Base-by-base conservation (phyloP, 1,140 invertebrate species). In the Pinna nobilis region DNA sequence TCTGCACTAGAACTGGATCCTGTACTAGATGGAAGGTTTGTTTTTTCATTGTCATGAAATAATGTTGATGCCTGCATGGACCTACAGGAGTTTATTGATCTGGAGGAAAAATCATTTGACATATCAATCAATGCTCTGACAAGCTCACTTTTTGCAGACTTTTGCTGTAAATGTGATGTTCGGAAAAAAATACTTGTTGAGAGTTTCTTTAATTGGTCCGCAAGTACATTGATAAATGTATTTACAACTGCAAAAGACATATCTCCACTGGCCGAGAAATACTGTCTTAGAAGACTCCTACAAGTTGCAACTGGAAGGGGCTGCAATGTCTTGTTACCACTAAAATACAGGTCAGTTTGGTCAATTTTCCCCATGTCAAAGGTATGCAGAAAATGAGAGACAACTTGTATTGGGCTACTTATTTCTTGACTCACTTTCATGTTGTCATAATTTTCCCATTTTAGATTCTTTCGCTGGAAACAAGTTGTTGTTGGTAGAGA, bases 151-250 rank as follows among this genome's bases (percentile, higher is more conserved):
- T 76, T 76, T 11, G 79, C 66, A 20, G 18, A 74, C 5, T 68
- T 75, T 79, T 30, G 39, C 49, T 25, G 25, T 23, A n/a, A 81
- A 41, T 49, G 69, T 13, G 15, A 23, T 20, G 55, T 63, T 51
- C 63, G 55, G 41, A 82, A 82, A 63, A 77, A 82, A 6, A 67
- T 30, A 70, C 81, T 82, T 4, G 64, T 25, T 15, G 81, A 81
- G 32, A 82, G 32, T 35, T 81, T 82, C 33, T 78, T 82, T 20
- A 82, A 41, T 33, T 82, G 81, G 55, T 80, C 81, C 6, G 76
- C 63, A 35, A 82, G 57, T 18, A 82, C 76, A 30, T 69, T 67
- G 1, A 81, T 1, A 51, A 82, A 80, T 18, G 61, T 61, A 13
- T 75, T 57, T 3, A 80, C 51, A 18, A 77, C 11, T 15, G 60